Conservation (phyloP, 64 coral and sea anemone species). For the Trachythela sp. region DNA sequence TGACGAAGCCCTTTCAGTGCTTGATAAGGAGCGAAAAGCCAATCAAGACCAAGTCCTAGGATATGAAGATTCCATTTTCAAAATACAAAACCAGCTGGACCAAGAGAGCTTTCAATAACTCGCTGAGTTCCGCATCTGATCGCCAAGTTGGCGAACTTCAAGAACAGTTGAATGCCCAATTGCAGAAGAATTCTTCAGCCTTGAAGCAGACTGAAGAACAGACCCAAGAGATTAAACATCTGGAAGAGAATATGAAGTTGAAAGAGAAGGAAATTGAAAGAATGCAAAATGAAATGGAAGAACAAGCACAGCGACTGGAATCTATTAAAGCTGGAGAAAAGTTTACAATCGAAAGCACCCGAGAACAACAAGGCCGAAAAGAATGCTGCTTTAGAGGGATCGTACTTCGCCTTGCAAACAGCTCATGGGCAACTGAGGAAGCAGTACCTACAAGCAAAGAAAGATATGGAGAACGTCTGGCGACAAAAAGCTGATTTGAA, state of each 20-base stretch:
- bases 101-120: conserved; percentile 84
- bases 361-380: conserved; percentile 48
- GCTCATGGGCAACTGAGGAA: conserved; percentile 82
- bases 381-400: conserved; percentile 61
- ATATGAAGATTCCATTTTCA: conserved; percentile 58
- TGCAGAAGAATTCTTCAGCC: conserved; percentile 56
- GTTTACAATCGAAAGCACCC: conserved; percentile 49
- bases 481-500: conserved; percentile 81
- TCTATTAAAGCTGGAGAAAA: conserved; percentile 51
- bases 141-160: conserved; percentile 62
- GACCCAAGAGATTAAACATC: conserved; percentile 47
- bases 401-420: conserved; percentile 88
- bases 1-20: conserved; percentile 50
- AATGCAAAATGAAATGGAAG: conserved; percentile 41
- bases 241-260: conserved; percentile 55
- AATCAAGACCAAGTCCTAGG: conserved; percentile 61
- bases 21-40: conserved; percentile 52
- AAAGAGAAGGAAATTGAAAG: conserved; percentile 37
- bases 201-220: conserved; percentile 54
- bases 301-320: conserved; percentile 38
- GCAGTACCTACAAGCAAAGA: conserved; percentile 75
- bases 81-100: conserved; percentile 71
- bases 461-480: conserved; percentile 77
- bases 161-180: conserved; percentile 56
- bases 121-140: conserved; percentile 83